Evolutionary conservation across 1,140 invertebrate species (phyloP), one percentile per base, ranked within the genome.

Genomic region (Drosophila lacteicornis): DNA sequence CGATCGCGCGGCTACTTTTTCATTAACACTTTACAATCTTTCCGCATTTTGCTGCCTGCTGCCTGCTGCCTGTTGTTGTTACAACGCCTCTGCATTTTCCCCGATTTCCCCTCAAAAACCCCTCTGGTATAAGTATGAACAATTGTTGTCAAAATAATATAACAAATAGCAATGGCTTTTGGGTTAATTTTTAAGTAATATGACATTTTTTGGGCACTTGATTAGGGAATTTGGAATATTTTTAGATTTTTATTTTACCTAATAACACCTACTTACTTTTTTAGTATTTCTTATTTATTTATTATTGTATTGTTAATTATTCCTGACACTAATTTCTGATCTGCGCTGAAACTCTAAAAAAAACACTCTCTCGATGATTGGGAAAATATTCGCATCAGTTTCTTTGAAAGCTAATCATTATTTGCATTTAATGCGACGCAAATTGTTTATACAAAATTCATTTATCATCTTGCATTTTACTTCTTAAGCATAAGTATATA

Each of bases 21-120:
- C 84, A 88, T 88, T 88, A 88, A 88, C 84, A 88, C 84, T 88
- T 88, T 78, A 87, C 84, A 87, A 88, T 88, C 84, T 87, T 88
- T 88, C 80, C 80, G 85, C 85, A 75, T 88, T 84, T 86, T 86
- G 83, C 60, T 78, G 27, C 33, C 30, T n/a, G 4, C 56, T 40
- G 45, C 22, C 42, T 22, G 27, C 27, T 30, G 27, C 27, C 27
- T 30, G 46, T 27, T 62, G 58, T 53, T 62, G 70, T 66, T 76
- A 75, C 74, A 76, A 75, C 71, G 70, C 69, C 69, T 71, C 69
- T 74, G 70, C 70, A 74, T 58, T 40, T 55, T 25, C 53, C 33
- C 49, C 47, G n/a, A 12, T n/a, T 9, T 40, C 27, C 15, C 46
- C 45, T 11, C 22, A 13, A 15, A 38, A 11, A 17, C 42, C 42